Evolutionary conservation across 2,888 invertebrate genomes (phyloP), one percentile per base, ranked within the genome.

Genomic region (Patella ulyssiponensis): DNA sequence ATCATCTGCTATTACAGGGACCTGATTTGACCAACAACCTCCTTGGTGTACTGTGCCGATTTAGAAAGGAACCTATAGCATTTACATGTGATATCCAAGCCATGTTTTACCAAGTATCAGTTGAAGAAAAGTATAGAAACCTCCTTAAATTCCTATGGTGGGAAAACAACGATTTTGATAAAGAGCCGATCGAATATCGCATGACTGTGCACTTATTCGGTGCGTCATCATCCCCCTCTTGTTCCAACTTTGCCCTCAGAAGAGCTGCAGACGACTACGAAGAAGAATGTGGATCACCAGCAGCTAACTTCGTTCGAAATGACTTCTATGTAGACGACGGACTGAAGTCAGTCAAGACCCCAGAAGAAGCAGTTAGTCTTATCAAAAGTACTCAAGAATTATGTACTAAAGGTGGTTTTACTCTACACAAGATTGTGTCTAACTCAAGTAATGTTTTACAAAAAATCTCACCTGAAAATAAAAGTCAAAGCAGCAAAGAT

Each of bases 21-120:
- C 27, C 1, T 27, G 27, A 3, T 2, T 27, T 3, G 3, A 2
- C 58, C n/a, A n/a, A n/a, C n/a, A n/a, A n/a, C n/a, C n/a, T n/a
- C n/a, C n/a, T n/a, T n/a, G n/a, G n/a, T n/a, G n/a, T n/a, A n/a
- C n/a, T n/a, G n/a, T n/a, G n/a, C n/a, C n/a, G n/a, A n/a, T n/a
- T 15, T 9, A 58, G 58, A 58, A 58, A 58, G 58, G n/a, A 58
- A 58, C 58, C 58, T 58, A n/a, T 58, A n/a, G 58, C 58, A n/a
- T 58, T 58, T 58, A 58, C 58, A 58, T 58, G 58, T n/a, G 58
- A 58, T n/a, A 58, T 54, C 17, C 54, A 54, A 54, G 54, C 54
- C 54, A 54, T 54, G 54, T 54, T 54, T 54, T 54, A 54, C 17
- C 54, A 54, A 54, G 54, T 54, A 12, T 12, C 17, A 12, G 54